Conservation (phyloP, 2,113 vertebrate species). For the Seriola dumerili region DNA sequence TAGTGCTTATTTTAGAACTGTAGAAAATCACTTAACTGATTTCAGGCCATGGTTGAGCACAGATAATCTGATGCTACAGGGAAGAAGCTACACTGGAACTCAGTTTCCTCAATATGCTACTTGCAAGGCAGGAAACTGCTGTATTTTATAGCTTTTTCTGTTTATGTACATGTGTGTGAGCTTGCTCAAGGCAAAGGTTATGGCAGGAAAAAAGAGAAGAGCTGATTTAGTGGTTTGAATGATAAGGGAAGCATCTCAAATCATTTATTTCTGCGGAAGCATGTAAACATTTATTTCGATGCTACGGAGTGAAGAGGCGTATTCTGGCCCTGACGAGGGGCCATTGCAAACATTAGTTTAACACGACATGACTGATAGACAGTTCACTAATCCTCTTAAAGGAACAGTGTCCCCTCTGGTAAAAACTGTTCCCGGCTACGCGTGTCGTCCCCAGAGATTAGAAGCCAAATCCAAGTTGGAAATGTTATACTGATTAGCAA, state of each 20-base stretch:
- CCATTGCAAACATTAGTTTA: constrained; percentile 79
- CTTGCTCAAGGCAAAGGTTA: constrained; percentile 76
- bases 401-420: constrained; percentile 83
- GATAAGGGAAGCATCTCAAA: constrained; percentile 79
- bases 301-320: constrained; percentile 73
- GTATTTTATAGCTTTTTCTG: constrained; percentile 42
- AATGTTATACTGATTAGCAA: constrained; percentile 79
- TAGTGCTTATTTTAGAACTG: constrained; percentile 74
- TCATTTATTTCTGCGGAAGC: constrained; percentile 69
- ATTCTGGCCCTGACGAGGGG: constrained; percentile 69
- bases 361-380: constrained; percentile 82
- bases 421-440: constrained; percentile 75
- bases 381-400: constrained; percentile 85
- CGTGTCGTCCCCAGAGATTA: constrained; percentile 77
- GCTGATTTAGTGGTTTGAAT: constrained; percentile 66
- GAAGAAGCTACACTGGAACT: constrained; percentile 34
- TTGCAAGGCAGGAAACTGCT: constrained; percentile 23
- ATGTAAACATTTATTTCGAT: constrained; percentile 78
- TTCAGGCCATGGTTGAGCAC: constrained; percentile 54
- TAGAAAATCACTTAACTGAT: constrained; percentile 75
- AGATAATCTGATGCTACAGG: constrained; percentile 72
- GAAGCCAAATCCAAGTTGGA: constrained; percentile 75
- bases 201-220: constrained; percentile 51
- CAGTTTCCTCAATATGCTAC: constrained; percentile 29
- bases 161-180: constrained; percentile 40